Conservation (phyloP, 1,140 invertebrate species). For the Brevipalpus yothersi region DNA sequence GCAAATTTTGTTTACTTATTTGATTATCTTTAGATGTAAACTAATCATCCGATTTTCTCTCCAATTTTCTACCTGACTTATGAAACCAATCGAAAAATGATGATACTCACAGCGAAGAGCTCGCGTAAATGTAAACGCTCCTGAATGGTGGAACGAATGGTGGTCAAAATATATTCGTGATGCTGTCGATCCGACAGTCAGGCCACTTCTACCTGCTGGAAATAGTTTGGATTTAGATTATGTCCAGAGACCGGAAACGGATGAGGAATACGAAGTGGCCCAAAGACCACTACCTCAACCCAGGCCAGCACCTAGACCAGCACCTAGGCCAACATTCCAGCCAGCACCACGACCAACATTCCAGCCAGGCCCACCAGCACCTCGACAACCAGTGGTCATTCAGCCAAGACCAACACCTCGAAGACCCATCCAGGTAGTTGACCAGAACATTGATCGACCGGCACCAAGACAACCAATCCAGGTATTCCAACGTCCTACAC, state of each 20-base stretch:
- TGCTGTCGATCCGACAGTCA: constrained; percentile 11
- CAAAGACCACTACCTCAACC: not conserved
- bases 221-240: not conserved
- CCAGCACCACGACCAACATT: not conserved
- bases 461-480: too few relatives aligned
- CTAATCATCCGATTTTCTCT: too few relatives aligned
- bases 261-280: not conserved
- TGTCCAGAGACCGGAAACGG: not conserved
- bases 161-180: constrained; percentile 11
- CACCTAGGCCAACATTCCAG: not conserved
- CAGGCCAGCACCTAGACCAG: constrained; percentile 2
- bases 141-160: constrained; percentile 13
- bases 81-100: too few relatives aligned
- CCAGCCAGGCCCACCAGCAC: not conserved
- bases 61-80: too few relatives aligned
- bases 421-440: not conserved
- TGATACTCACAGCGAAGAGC: not conserved
- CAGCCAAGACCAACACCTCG: not conserved
- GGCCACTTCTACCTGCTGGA: not conserved
- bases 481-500: too few relatives aligned
- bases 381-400: not conserved
- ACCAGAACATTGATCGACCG: too few relatives aligned
- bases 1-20: too few relatives aligned
- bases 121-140: not conserved
- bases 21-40: too few relatives aligned